Evolutionary conservation across 2,888 invertebrate species (phyloP).

Genomic region (Phytoseiulus persimilis): DNA sequence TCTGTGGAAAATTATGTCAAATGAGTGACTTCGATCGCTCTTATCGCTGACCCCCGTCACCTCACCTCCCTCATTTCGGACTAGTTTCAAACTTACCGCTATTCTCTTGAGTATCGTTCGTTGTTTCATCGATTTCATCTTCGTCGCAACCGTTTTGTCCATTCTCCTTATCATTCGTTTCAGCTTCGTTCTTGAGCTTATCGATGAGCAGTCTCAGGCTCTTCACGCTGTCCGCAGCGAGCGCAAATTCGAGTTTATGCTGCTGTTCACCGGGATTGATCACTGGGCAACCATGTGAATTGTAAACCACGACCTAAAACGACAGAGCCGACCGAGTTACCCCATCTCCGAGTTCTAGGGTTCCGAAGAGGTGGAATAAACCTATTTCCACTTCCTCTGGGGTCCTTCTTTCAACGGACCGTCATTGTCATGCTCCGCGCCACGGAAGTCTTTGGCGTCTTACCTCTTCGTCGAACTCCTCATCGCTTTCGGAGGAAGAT

Average conservation of each 20-base stretch:
- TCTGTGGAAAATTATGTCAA: not conserved
- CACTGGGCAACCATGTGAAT: slow-evolving; percentile 7
- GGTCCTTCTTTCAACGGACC: no score
- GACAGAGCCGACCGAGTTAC: not conserved
- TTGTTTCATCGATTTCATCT: slow-evolving; percentile 14
- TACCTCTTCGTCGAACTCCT: slow-evolving; percentile 35
- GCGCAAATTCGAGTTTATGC: not conserved
- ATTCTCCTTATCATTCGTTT: slow-evolving; percentile 11
- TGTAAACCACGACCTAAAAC: slow-evolving; percentile 15
- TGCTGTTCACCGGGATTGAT: slow-evolving; percentile 23
- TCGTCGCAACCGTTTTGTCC: not conserved
- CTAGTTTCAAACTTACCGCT: not conserved
- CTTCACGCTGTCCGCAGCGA: slow-evolving; percentile 26
- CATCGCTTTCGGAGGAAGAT: not conserved
- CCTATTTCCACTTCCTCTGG: no score
- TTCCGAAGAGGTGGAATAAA: no score
- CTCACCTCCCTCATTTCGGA: no score
- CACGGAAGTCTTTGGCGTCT: not conserved
- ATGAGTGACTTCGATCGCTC: not conserved
- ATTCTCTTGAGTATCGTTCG: slow-evolving; percentile 34
- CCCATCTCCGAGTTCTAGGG: not conserved
- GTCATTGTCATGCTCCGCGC: no score
- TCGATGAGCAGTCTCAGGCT: slow-evolving; percentile 8
- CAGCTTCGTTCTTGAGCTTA: not conserved
- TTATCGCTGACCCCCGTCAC: no score